Evolutionary conservation across 2,113 vertebrate species (phyloP), one percentile per base, ranked within the genome.

Genomic region (Collichthys lucidus): DNA sequence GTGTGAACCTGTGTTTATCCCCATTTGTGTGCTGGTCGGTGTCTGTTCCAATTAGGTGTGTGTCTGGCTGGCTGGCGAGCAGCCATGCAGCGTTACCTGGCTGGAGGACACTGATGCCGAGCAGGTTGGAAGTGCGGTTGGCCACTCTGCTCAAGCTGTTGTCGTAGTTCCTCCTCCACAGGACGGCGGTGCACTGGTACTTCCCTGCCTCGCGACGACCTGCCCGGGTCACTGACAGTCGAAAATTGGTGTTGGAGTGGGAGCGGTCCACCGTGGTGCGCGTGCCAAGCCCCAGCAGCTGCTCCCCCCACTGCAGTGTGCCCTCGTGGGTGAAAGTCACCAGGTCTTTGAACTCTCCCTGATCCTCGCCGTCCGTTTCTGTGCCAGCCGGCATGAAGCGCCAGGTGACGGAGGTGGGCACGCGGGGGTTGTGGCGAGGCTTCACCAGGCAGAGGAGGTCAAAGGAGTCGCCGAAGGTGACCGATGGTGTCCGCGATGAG

Each of bases 381-480:
- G 93, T 91, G 75, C 95, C 94, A 0, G 95, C 93, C 0, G 97
- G 96, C 93, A 97, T 96, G 94, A 99, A 99, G 42, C 97, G 96
- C 98, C 98, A 99, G 0, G 97, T 99, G 88, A 99, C 97, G 0
- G 97, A 96, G 44, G 97, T 95, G 0, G 97, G 97, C 3, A 99
- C 97, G 15, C 95, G 95, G 0, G 96, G 93, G 0, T 97, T 97
- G 80, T 97, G 98, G 14, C 97, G 96, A 0, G 97, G 97, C 82
- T 99, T 99, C 85, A 99, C 97, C 92, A 99, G 96, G 86, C 98
- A 99, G 86, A 99, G 96, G 1, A 99, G 95, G 91, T 99, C 98
- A 0, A 99, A 99, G 9, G 97, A 97, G 52, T 98, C 97, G 0
- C 97, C 96, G 78, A 97, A 99, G 73, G 96, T 97, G 19, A 99